phyloP scores from a whole-genome alignment of 2,797 vertebrate species.

The Arctocebus calabarensis region DNA sequence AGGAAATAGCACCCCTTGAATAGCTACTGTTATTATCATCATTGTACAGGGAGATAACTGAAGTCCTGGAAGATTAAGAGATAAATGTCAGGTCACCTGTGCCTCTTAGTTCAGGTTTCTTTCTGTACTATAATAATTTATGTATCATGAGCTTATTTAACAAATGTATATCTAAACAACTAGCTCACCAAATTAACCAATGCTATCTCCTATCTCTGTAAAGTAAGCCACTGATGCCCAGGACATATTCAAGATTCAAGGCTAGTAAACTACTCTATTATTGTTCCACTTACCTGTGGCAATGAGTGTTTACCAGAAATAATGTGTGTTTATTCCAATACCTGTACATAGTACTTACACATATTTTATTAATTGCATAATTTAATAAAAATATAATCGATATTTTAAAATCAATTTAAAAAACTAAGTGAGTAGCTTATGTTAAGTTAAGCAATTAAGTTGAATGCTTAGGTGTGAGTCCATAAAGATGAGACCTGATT shows the following conservation, averaged over 20 bases:
- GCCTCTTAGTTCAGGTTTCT: not conserved
- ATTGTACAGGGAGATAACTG: not conserved
- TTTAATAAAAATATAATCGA: slow-evolving; percentile 38
- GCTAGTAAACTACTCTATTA: not conserved
- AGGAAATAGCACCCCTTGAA: not conserved
- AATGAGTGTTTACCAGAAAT: not conserved
- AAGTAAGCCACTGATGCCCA: not conserved
- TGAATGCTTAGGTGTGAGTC: not conserved
- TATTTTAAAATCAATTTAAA: not conserved
- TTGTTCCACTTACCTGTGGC: not conserved
- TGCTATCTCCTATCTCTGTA: not conserved
- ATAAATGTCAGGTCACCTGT: not conserved
- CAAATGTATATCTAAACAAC: not conserved
- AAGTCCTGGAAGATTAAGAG: not conserved
- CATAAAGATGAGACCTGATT: not conserved
- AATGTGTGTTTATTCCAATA: not conserved
- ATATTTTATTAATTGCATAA: not conserved
- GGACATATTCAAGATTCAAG: not conserved
- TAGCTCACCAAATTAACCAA: not conserved
- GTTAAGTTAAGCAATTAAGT: not conserved
- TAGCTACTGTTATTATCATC: not conserved
- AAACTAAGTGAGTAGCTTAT: not conserved
- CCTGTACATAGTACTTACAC: not conserved
- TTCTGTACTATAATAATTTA: not conserved
- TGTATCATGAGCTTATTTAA: not conserved